Percentiles rank a stretch among this genome's conserved stretches.
Evolutionary conservation across 2,797 vertebrate genomes (phyloP).

Genomic region (Sebastes dallii): DNA sequence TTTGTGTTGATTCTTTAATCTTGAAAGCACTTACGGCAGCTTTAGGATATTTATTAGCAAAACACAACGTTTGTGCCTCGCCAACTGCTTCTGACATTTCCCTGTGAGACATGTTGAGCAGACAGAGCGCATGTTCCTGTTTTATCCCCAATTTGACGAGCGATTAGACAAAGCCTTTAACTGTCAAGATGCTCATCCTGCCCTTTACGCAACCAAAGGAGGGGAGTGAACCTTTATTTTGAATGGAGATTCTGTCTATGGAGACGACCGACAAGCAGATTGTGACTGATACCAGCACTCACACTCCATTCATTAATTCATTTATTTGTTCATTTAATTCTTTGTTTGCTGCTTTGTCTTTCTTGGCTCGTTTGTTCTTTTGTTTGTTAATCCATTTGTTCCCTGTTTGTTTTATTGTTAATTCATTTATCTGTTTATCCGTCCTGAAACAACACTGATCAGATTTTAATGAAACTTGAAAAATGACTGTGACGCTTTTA

Average conservation of each 20-base stretch:
- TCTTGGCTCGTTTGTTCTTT: conserved; percentile 9
- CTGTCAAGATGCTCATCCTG: conserved; percentile 12
- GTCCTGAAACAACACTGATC: conserved; percentile 28
- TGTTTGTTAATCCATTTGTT: conserved; percentile 27
- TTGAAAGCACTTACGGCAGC: not conserved
- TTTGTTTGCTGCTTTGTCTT: conserved; percentile 7
- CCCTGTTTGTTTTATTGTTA: conserved; percentile 28
- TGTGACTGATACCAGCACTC: not conserved
- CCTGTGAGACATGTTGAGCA: not conserved
- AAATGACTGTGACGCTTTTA: not conserved
- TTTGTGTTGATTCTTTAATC: conserved; percentile 12
- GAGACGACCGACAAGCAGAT: conserved; percentile 16
- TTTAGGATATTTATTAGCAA: conserved; percentile 17
- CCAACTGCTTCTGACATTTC: conserved; percentile 17
- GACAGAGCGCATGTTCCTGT: not conserved
- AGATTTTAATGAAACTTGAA: conserved; percentile 23
- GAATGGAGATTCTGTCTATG: not conserved
- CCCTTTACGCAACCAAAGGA: not conserved
- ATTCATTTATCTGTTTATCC: conserved; percentile 40
- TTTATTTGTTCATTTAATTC: conserved; percentile 17
- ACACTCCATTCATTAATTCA: conserved; percentile 15
- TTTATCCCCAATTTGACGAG: conserved; percentile 35
- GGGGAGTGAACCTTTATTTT: not conserved
- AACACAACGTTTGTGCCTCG: not conserved
- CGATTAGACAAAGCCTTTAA: conserved; percentile 35